Conservation (phyloP, 2,113 vertebrate genomes). For the Ochotona curzoniae region DNA sequence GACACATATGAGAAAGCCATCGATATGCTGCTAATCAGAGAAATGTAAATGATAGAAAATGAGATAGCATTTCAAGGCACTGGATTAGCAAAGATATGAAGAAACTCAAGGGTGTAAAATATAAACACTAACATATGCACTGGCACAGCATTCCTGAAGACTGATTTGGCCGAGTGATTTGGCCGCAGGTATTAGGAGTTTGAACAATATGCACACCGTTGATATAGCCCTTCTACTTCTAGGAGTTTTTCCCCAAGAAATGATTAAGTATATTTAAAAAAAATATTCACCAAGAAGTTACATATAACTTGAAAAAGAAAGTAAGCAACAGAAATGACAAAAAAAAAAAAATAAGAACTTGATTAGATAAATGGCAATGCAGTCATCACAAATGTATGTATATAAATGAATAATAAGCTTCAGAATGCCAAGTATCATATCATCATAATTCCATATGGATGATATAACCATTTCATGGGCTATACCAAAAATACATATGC, state of each 20-base stretch:
- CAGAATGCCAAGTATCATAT: not conserved
- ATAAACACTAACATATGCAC: not conserved
- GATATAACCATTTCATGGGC: not conserved
- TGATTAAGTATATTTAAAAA: slow-evolving; percentile 1
- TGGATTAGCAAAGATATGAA: not conserved
- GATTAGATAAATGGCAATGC: not conserved
- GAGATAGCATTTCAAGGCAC: not conserved
- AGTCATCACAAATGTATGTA: not conserved
- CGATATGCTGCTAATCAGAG: not conserved
- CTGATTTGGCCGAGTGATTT: not conserved
- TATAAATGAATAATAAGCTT: not conserved
- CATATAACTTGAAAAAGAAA: slow-evolving; percentile 11
- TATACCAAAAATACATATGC: not conserved
- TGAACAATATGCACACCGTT: slow-evolving; percentile 9
- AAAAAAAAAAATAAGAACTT: not conserved
- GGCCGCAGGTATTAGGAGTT: not conserved
- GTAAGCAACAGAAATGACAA: not conserved
- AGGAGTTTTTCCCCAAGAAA: slow-evolving; percentile 32
- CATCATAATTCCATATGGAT: not conserved
- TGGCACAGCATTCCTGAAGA: not conserved
- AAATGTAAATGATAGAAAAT: slow-evolving; percentile 34
- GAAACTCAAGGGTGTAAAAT: not conserved
- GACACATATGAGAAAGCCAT: not conserved
- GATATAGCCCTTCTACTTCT: slow-evolving; percentile 11
- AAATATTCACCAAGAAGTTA: not conserved